A percentile compares a stretch with the other conserved stretches of the same genome.
These are phyloP conservation scores for Acinonyx jubatus DNA, from an alignment of 2,113 vertebrate genomes.

Conservation along the genomic window DNA sequence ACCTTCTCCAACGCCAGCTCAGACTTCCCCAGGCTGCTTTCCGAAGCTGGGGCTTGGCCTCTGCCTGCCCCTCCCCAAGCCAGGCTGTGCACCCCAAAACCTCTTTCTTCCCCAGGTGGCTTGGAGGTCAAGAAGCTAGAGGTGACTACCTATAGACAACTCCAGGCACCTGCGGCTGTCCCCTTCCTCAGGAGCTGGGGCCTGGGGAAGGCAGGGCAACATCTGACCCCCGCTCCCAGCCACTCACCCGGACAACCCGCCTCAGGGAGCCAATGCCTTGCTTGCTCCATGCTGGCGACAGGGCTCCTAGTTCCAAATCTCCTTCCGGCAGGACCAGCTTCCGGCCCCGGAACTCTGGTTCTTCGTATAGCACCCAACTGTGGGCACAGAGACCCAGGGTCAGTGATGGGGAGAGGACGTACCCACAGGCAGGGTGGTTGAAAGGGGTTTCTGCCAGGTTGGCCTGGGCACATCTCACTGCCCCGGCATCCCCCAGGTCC, in stretches of 20 bases:
- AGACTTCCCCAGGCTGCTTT: not conserved
- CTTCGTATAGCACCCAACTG: constrained; percentile 97
- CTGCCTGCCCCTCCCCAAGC: not conserved
- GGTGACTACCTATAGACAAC: not conserved
- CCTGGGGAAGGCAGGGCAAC: not conserved
- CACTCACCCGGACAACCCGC: constrained; percentile 90
- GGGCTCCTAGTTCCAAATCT: constrained; percentile 89
- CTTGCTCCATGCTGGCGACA: constrained; percentile 75
- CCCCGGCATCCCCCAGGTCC: not conserved
- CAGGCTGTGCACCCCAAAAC: not conserved
- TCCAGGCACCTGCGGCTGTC: not conserved
- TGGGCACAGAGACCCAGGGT: constrained; percentile 31
- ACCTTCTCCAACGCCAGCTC: not conserved
- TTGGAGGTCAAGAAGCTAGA: not conserved
- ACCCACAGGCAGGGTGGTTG: not conserved
- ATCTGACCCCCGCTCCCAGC: not conserved
- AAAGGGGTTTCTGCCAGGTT: not conserved
- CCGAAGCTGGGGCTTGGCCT: not conserved
- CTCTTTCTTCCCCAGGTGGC: not conserved
- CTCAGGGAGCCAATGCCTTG: constrained; percentile 92
- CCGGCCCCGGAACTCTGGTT: constrained; percentile 91
- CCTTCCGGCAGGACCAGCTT: constrained; percentile 94
- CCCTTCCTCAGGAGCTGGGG: not conserved
- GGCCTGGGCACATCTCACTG: not conserved
- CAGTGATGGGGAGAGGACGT: not conserved